Conservation (phyloP, 2,888 invertebrate species). For the Leptinotarsa haldemani region DNA sequence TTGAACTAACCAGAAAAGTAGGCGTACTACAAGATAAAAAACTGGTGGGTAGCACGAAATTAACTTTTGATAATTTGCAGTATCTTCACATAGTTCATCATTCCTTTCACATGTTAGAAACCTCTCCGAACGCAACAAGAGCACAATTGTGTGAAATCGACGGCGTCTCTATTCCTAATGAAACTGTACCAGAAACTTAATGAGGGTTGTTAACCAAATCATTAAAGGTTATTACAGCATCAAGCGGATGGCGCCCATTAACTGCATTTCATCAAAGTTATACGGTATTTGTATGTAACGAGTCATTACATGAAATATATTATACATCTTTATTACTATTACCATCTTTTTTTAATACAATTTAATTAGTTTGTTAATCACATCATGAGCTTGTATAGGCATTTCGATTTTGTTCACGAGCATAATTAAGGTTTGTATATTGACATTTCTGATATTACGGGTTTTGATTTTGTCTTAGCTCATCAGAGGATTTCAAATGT, state of each 20-base stretch:
- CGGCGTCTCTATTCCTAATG: constrained; percentile 13
- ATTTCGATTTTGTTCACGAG: constrained; percentile 3
- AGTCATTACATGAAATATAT: constrained; percentile 12
- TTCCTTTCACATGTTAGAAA: too few relatives aligned
- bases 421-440: not conserved
- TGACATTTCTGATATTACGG: too few relatives aligned
- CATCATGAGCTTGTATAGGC: not conserved
- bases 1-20: too few relatives aligned
- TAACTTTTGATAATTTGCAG: too few relatives aligned
- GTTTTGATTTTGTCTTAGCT: too few relatives aligned
- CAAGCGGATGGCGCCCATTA: constrained; percentile 29
- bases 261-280: constrained; percentile 24
- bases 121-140: too few relatives aligned
- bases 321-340: constrained; percentile 9
- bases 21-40: too few relatives aligned
- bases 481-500: too few relatives aligned
- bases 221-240: constrained; percentile 16
- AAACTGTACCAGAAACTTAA: constrained; percentile 10
- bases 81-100: too few relatives aligned
- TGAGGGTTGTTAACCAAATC: constrained; percentile 23
- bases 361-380: constrained; percentile 1
- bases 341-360: not conserved
- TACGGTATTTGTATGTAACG: constrained; percentile 16
- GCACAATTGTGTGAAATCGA: constrained; percentile 25
- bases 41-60: too few relatives aligned